Conservation (phyloP, 2,797 vertebrate genomes). For the Melanotaenia boesemani region DNA sequence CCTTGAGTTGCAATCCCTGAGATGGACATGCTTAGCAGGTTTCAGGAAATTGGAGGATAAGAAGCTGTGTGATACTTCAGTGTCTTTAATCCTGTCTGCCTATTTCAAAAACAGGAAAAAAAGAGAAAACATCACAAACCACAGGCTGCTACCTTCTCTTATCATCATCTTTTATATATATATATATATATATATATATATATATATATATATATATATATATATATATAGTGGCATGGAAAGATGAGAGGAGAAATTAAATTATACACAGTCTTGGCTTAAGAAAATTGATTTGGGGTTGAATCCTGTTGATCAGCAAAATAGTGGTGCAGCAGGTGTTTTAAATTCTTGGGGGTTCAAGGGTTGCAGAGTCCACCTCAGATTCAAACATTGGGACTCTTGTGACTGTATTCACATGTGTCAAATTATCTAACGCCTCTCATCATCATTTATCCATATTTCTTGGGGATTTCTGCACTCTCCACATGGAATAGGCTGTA, state of each 20-base stretch:
- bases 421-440: slow-evolving; percentile 67
- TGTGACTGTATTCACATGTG: slow-evolving; percentile 75
- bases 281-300: slow-evolving; percentile 40
- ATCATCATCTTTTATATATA: slow-evolving; percentile 12
- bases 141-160: neutral
- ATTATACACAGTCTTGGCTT: slow-evolving; percentile 41
- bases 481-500: slow-evolving; percentile 81
- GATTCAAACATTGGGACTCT: slow-evolving; percentile 76
- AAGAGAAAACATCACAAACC: slow-evolving; percentile 8
- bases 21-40: slow-evolving; percentile 47
- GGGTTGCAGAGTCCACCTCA: slow-evolving; percentile 65
- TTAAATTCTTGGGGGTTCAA: slow-evolving; percentile 45
- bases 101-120: neutral
- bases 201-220: too few species aligned
- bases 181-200: too few species aligned
- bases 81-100: slow-evolving; percentile 24
- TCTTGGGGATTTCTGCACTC: slow-evolving; percentile 69
- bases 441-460: slow-evolving; percentile 73
- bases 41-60: slow-evolving; percentile 25
- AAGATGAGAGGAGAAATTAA: slow-evolving; percentile 35
- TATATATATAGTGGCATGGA: slow-evolving; percentile 33
- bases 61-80: slow-evolving; percentile 15
- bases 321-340: slow-evolving; percentile 69
- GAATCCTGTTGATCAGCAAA: slow-evolving; percentile 50
- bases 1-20: slow-evolving; percentile 56